Evolutionary conservation across 2,113 vertebrate genomes (phyloP).

Genomic region (Tetrao urogallus): DNA sequence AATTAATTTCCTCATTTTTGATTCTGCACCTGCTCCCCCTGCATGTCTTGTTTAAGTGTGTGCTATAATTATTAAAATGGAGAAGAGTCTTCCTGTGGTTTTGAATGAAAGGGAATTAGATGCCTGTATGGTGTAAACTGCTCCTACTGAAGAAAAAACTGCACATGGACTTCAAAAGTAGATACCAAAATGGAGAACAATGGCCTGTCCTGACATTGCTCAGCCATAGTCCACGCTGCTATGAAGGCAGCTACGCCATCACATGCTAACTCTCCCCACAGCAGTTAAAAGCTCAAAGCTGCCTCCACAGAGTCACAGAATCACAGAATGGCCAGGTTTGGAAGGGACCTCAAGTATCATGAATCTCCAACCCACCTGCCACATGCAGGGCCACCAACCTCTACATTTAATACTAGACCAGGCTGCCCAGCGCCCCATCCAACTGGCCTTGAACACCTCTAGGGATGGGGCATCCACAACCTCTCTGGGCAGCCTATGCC

Average conservation of each 20-base stretch:
- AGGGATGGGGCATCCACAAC: too few relatives aligned
- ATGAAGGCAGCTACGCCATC: not conserved
- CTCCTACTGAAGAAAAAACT: not conserved
- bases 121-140: rapidly evolving
- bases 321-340: too few relatives aligned
- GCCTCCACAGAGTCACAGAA: not conserved
- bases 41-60: not conserved
- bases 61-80: not conserved
- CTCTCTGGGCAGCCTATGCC: too few relatives aligned
- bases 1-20: not conserved
- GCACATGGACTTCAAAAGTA: not conserved
- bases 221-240: not conserved
- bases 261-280: not conserved
- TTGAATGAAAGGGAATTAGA: not conserved
- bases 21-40: not conserved
- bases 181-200: not conserved
- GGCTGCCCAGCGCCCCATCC: too few relatives aligned
- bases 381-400: too few relatives aligned
- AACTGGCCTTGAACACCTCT: too few relatives aligned
- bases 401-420: too few relatives aligned
- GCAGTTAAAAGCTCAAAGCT: not conserved
- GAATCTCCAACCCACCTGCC: too few relatives aligned
- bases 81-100: not conserved
- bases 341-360: too few relatives aligned
- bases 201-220: not conserved